A percentile compares a stretch with the other conserved stretches of the same genome.
These are phyloP conservation scores for Leucoptera coffeella DNA, from an alignment of 2,888 invertebrate species.

Conservation along the genomic window DNA sequence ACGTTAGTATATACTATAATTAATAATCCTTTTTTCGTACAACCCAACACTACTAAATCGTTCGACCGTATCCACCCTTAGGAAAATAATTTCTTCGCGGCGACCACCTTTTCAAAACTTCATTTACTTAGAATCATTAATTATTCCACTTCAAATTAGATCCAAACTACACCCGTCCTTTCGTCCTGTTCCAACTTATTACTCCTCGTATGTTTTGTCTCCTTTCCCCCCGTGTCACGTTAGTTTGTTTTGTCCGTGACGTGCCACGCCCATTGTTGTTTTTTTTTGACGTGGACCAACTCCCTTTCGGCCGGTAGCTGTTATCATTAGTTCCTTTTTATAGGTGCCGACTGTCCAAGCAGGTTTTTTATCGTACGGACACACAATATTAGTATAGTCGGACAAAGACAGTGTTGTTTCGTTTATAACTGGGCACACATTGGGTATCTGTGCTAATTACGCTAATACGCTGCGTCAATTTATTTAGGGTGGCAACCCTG, in stretches of 20 bases:
- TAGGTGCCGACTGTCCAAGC: conserved; percentile 27
- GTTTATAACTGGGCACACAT: conserved; percentile 18
- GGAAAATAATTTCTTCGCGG: no score
- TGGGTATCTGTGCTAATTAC: conserved; percentile 11
- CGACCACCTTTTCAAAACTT: no score
- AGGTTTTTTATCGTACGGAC: conserved; percentile 11
- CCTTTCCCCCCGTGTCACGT: conserved; percentile 22
- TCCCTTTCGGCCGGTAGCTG: conserved; percentile 44
- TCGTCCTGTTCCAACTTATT: conserved; percentile 15
- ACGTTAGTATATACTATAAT: no score
- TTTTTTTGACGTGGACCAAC: conserved; percentile 10
- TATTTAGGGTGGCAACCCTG: conserved; percentile 7
- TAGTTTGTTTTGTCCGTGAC: conserved; percentile 50
- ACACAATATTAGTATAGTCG: conserved; percentile 36
- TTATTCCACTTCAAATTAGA: conserved; percentile 42
- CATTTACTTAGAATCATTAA: conserved; percentile 33
- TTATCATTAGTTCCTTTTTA: conserved; percentile 36
- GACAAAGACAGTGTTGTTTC: conserved; percentile 15
- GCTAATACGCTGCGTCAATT: conserved; percentile 9
- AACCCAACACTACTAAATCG: no score
- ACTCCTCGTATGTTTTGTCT: conserved; percentile 10
- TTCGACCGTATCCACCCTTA: no score
- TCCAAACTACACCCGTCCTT: conserved; percentile 27
- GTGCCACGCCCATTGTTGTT: conserved; percentile 31
- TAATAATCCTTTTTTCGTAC: no score